phyloP scores from a whole-genome alignment of 2,888 invertebrate species.

The Sarcophaga rosellei region DNA sequence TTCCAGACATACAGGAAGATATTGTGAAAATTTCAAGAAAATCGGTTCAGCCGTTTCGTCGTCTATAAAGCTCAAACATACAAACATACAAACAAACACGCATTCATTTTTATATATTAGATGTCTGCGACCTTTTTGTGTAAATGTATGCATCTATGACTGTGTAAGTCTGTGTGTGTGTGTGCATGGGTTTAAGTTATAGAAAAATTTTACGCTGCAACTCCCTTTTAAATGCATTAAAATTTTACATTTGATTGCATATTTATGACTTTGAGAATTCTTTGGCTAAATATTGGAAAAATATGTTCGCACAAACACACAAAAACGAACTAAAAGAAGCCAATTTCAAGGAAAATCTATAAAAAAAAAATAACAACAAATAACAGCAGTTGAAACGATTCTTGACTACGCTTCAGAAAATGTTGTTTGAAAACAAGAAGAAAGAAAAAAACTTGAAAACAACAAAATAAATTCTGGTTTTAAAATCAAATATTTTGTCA shows the following conservation, averaged over 20 bases:
- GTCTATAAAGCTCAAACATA: too few relatives aligned
- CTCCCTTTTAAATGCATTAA: conserved; percentile 59
- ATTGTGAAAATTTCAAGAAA: too few relatives aligned
- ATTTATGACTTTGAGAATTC: conserved; percentile 51
- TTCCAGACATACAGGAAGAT: too few relatives aligned
- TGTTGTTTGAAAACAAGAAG: too few relatives aligned
- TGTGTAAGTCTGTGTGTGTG: not conserved
- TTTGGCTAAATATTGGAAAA: conserved; percentile 44
- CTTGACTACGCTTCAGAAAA: not conserved
- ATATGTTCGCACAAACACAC: conserved; percentile 9
- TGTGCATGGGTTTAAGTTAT: conserved; percentile 53
- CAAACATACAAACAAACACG: too few relatives aligned
- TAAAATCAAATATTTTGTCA: too few relatives aligned
- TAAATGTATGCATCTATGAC: not conserved
- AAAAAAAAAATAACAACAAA: not conserved
- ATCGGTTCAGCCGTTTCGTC: too few relatives aligned
- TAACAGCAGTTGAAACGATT: not conserved
- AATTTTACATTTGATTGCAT: conserved; percentile 65
- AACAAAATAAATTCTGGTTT: too few relatives aligned
- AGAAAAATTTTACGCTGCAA: conserved; percentile 64
- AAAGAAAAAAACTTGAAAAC: too few relatives aligned
- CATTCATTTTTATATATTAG: too few relatives aligned
- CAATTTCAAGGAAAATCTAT: not conserved
- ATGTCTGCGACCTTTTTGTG: conserved; percentile 35
- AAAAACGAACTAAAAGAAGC: not conserved